phyloP scores from a whole-genome alignment of 2,888 invertebrate genomes.

The Cordilura impudica region DNA sequence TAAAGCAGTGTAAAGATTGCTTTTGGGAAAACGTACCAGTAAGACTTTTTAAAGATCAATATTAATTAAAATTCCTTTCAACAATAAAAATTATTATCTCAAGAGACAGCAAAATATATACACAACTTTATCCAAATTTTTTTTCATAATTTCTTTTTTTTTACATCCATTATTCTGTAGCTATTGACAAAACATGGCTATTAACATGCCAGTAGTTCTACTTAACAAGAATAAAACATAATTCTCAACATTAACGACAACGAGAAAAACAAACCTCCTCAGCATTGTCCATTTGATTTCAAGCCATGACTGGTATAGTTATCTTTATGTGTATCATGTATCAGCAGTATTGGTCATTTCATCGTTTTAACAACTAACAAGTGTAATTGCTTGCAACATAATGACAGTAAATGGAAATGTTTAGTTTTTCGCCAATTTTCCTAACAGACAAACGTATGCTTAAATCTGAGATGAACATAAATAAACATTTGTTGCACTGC shows the following conservation, averaged over 20 bases:
- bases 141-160: neutral
- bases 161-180: neutral
- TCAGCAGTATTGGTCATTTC: constrained; percentile 55
- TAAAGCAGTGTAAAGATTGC: too few species aligned
- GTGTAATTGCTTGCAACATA: constrained; percentile 61
- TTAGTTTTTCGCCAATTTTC: constrained; percentile 16
- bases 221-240: neutral
- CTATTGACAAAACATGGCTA: neutral
- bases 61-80: too few species aligned
- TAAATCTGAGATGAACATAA: constrained; percentile 61
- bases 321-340: constrained; percentile 38
- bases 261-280: neutral
- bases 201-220: neutral
- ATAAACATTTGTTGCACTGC: constrained; percentile 58
- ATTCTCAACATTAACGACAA: neutral
- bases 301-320: neutral
- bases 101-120: too few species aligned
- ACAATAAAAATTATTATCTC: too few species aligned
- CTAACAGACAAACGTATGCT: constrained; percentile 38
- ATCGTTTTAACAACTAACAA: constrained; percentile 55
- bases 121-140: too few species aligned
- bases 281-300: neutral
- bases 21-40: too few species aligned
- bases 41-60: too few species aligned
- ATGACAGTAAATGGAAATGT: constrained; percentile 62